Evolutionary conservation across 2,797 vertebrate genomes (phyloP).

Genomic region (Tapirus indicus): DNA sequence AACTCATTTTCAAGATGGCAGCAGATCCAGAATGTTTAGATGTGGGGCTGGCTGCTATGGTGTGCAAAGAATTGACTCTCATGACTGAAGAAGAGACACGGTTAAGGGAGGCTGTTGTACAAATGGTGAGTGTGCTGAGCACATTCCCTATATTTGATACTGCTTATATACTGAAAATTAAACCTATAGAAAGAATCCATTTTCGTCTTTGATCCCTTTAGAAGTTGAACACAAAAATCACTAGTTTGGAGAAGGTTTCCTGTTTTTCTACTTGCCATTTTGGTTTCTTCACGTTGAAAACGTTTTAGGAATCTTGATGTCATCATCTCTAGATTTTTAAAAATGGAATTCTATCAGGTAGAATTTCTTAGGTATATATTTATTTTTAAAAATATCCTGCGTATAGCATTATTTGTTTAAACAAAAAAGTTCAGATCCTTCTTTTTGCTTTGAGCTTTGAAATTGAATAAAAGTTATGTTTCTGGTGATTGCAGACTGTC

Average conservation of each 20-base stretch:
- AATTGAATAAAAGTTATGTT: conserved; percentile 18
- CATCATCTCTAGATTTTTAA: not conserved
- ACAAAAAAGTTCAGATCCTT: conserved; percentile 5
- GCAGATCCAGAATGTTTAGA: conserved; percentile 97
- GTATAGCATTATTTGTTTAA: conserved; percentile 4
- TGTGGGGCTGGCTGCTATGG: conserved; percentile 96
- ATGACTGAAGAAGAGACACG: conserved; percentile 96
- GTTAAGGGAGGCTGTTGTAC: conserved; percentile 92
- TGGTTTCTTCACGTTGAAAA: conserved; percentile 51
- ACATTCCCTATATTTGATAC: not conserved
- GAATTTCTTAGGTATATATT: conserved; percentile 43
- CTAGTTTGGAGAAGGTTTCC: not conserved
- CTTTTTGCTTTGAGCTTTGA: conserved; percentile 5
- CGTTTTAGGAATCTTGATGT: not conserved
- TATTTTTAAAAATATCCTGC: not conserved
- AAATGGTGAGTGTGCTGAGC: conserved; percentile 90
- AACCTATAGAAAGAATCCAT: not conserved
- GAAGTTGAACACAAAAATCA: conserved; percentile 45
- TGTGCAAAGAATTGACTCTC: conserved; percentile 95
- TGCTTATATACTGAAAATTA: not conserved
- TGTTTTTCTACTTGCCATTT: conserved; percentile 29
- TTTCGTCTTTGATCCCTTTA: conserved; percentile 1
- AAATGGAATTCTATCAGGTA: not conserved
- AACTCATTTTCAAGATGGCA: conserved; percentile 99
- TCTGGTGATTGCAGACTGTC: not conserved